These are phyloP conservation scores for Semnornis frantzii DNA, from an alignment of 2,113 vertebrate genomes.

Conservation along the genomic window DNA sequence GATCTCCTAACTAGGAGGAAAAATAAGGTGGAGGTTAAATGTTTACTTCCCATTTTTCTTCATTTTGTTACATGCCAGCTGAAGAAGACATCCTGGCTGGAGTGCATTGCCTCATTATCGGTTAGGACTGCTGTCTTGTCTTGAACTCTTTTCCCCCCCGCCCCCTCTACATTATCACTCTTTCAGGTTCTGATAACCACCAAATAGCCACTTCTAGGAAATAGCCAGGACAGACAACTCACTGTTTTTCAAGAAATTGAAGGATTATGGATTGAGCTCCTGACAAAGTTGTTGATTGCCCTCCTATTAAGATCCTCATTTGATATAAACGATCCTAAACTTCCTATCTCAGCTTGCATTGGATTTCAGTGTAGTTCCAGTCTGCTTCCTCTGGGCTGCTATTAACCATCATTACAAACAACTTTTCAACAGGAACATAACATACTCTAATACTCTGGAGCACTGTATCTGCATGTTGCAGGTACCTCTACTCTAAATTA, in stretches of 20 bases:
- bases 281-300: conserved; percentile 36
- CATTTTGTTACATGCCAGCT: conserved; percentile 14
- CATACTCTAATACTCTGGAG: conserved; percentile 39
- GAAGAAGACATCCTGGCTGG: background rate
- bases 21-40: background rate
- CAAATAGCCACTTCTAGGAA: background rate
- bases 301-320: conserved; percentile 36
- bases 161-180: background rate
- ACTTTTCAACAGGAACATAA: conserved; percentile 31
- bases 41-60: conserved; percentile 31
- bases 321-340: conserved; percentile 41
- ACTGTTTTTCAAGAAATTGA: conserved; percentile 12
- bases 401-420: conserved; percentile 59
- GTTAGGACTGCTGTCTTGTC: conserved; percentile 2
- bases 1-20: background rate
- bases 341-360: conserved; percentile 1
- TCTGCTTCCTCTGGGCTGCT: conserved; percentile 32
- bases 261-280: background rate
- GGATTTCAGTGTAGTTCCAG: background rate
- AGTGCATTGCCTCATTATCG: background rate
- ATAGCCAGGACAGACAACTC: conserved; percentile 8
- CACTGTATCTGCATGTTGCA: conserved; percentile 44
- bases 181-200: conserved; percentile 35
- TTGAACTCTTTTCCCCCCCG: background rate
- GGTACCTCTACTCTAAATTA: conserved; percentile 58